Percentiles rank a stretch among this genome's conserved stretches.
phyloP scores from a whole-genome alignment of 2,797 vertebrate genomes.

The Aphelocoma californica region DNA sequence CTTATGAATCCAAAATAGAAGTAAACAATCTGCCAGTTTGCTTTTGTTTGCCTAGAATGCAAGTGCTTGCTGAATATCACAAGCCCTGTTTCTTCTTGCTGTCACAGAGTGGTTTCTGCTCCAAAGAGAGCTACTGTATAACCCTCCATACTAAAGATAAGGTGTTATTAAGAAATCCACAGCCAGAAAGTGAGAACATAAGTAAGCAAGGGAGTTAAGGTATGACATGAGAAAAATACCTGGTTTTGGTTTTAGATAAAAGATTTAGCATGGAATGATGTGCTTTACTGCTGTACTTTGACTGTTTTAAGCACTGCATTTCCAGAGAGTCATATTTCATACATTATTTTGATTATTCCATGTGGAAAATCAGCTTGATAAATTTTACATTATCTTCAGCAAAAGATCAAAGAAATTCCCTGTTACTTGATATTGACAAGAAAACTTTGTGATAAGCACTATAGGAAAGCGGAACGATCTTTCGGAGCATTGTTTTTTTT shows the following conservation, averaged over 20 bases:
- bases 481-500: not conserved
- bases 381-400: not conserved
- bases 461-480: not conserved
- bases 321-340: not conserved
- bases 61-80: not conserved
- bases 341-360: not conserved
- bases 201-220: not conserved
- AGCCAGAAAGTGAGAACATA: not conserved
- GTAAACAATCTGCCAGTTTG: not conserved
- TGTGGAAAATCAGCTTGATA: conserved; percentile 1
- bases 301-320: not conserved
- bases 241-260: not conserved
- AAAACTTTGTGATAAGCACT: not conserved
- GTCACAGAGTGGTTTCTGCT: conserved; percentile 11
- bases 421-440: not conserved
- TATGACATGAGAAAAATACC: not conserved
- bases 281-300: not conserved
- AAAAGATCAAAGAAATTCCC: not conserved
- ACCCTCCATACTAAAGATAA: conserved; percentile 6
- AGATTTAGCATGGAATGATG: not conserved
- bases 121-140: conserved; percentile 4
- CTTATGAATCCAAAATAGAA: conserved; percentile 6
- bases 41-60: not conserved
- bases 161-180: conserved; percentile 2
- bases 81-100: not conserved